Evolutionary conservation across 1,140 invertebrate genomes (phyloP), one percentile per base, ranked within the genome.

Genomic region (Phenacoccus solenopsis): DNA sequence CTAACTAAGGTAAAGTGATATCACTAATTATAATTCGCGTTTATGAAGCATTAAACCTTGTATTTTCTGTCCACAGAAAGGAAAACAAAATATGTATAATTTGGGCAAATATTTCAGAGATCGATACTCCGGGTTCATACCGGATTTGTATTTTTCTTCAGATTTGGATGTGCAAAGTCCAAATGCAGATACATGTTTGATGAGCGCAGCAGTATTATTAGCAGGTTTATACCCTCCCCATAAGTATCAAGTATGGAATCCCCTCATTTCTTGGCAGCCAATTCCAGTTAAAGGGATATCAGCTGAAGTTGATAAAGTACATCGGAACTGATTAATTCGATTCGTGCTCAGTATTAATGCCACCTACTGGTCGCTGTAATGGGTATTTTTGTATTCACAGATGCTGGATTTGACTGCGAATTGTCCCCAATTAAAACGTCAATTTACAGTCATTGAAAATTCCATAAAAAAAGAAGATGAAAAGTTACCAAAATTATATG

Each of bases 201-300:
- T 93, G 88, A 95, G 91, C 78, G 91, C 90, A 0, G 84, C 88
- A 76, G 82, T 86, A 35, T 82, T 94, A 70, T 80, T 95, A 27
- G 91, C 93, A 5, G 91, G 90, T 24, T 80, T 96, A 38, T 96
- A 87, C 80, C 89, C 88, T 24, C 91, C 92, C 0, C 77, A 78
- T 27, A 79, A 83, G 12, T 79, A 84, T 27, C 86, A 91, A 75
- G 80, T 85, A 71, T 93, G 93, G 84, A 84, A 91, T 75, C 77
- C 82, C 0, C 79, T 85, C 57, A 79, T 96, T 59, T 75, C 78
- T 0, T 97, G 94, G 94, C 90, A 91, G 74, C 94, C 94, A 0
- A 87, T 96, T 74, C 90, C 93, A 0, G 85, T 96, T 13, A 88
- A 91, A 78, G 86, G 88, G 7, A 78, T 85, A 56, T 86, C 89